Percentiles rank a stretch among this genome's conserved stretches.
phyloP scores from a whole-genome alignment of 1,140 invertebrate species.

The Chironomus tepperi region DNA sequence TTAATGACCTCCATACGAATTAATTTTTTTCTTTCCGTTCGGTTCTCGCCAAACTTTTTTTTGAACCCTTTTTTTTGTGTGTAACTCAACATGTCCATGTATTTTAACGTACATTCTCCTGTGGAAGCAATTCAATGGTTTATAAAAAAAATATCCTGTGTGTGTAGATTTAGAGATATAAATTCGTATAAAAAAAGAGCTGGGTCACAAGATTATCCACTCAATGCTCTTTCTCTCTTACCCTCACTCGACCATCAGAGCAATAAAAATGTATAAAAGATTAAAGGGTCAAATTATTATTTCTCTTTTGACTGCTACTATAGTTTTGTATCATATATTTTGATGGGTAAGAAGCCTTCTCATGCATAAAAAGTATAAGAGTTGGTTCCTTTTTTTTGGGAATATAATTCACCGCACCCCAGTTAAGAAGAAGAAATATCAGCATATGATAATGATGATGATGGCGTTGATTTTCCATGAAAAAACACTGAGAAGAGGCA shows the following conservation, averaged over 20 bases:
- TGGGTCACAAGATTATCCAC: background rate
- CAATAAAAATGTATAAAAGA: conserved; percentile 22
- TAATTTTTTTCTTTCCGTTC: background rate
- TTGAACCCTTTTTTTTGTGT: background rate
- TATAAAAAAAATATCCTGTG: too few relatives aligned
- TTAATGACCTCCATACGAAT: conserved; percentile 8
- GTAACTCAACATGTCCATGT: background rate
- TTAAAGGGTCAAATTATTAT: conserved; percentile 18
- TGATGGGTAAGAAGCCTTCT: background rate
- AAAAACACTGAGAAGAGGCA: background rate
- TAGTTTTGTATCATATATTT: background rate
- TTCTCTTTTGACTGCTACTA: background rate
- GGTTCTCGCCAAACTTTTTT: too few relatives aligned
- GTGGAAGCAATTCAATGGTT: background rate
- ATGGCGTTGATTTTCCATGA: background rate
- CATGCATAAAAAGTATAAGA: background rate
- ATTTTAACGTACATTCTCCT: background rate
- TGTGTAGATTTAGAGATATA: too few relatives aligned
- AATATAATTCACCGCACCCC: background rate
- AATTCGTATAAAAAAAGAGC: too few relatives aligned
- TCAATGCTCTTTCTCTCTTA: background rate
- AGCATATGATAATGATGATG: background rate
- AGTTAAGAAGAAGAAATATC: background rate
- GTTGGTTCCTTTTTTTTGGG: too few relatives aligned
- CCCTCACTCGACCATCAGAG: background rate